Percentiles rank a stretch among this genome's conserved stretches.
phyloP scores from a whole-genome alignment of 2,888 invertebrate species.

The Pemphredon lugubris region DNA sequence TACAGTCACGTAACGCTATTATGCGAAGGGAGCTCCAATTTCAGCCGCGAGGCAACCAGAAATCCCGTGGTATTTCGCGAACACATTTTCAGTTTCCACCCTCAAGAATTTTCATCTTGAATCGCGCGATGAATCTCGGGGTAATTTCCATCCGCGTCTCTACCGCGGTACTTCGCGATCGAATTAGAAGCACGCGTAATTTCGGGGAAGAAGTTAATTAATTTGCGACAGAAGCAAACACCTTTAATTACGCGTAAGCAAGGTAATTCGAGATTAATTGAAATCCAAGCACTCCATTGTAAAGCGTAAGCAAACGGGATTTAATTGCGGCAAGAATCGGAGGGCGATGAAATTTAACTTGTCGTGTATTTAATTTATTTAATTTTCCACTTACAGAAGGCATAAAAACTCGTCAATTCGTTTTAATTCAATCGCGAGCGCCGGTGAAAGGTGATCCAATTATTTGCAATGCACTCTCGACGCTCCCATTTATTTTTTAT shows the following conservation, averaged over 20 bases:
- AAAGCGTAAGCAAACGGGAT: not conserved
- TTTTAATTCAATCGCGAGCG: no score
- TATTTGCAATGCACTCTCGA: no score
- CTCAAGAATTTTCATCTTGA: slow-evolving; percentile 22
- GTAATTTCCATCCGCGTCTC: not conserved
- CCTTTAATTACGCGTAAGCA: not conserved
- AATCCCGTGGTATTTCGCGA: slow-evolving; percentile 44
- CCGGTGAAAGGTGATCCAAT: no score
- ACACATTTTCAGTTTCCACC: slow-evolving; percentile 23
- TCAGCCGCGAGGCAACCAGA: slow-evolving; percentile 36
- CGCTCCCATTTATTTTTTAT: no score
- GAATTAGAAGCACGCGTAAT: not conserved
- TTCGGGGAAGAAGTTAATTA: not conserved
- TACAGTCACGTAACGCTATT: slow-evolving; percentile 49
- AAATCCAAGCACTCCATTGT: no score
- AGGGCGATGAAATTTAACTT: no score
- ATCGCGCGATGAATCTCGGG: slow-evolving; percentile 28
- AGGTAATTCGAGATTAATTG: no score
- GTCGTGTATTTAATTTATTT: no score
- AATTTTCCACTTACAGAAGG: no score
- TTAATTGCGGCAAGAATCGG: not conserved
- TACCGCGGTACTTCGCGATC: not conserved
- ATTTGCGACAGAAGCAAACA: not conserved
- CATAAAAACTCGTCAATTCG: no score
- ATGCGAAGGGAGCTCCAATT: slow-evolving; percentile 42